These are phyloP conservation scores for Muricea muricata DNA, from an alignment of 92 coral and sea anemone species.

Conservation along the genomic window DNA sequence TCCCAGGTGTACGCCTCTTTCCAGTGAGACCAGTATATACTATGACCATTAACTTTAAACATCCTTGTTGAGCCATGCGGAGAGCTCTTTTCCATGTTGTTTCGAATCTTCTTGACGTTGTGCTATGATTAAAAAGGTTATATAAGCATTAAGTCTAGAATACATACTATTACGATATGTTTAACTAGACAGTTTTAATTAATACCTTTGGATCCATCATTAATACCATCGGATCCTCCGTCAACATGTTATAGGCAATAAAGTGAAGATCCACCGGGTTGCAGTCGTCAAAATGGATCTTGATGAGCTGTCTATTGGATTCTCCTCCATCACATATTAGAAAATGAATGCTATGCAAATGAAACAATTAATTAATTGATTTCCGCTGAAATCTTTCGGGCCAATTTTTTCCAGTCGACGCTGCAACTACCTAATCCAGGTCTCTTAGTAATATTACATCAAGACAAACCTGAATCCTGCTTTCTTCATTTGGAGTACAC, in stretches of 20 bases:
- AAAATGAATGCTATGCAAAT: too few relatives aligned
- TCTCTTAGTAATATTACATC: background rate
- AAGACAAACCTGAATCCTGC: constrained; percentile 5
- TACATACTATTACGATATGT: too few relatives aligned
- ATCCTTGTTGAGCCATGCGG: background rate
- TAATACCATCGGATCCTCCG: background rate
- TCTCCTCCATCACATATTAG: too few relatives aligned
- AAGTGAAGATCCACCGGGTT: too few relatives aligned
- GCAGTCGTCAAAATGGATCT: too few relatives aligned
- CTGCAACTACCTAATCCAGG: background rate
- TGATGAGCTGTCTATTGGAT: too few relatives aligned
- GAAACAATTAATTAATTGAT: background rate
- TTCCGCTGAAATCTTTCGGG: background rate
- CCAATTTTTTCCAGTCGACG: background rate
- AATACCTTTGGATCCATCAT: too few relatives aligned
- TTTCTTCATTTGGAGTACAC: too few relatives aligned
- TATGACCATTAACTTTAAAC: background rate
- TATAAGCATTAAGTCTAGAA: background rate
- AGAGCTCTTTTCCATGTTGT: constrained; percentile 2
- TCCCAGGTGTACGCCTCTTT: too few relatives aligned
- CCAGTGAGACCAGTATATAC: background rate
- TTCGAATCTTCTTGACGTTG: constrained; percentile 7
- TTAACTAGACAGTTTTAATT: background rate
- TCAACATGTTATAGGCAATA: background rate
- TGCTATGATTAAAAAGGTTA: background rate